phyloP scores from a whole-genome alignment of 1,140 invertebrate genomes.

The Aphelenchoides fujianensis region DNA sequence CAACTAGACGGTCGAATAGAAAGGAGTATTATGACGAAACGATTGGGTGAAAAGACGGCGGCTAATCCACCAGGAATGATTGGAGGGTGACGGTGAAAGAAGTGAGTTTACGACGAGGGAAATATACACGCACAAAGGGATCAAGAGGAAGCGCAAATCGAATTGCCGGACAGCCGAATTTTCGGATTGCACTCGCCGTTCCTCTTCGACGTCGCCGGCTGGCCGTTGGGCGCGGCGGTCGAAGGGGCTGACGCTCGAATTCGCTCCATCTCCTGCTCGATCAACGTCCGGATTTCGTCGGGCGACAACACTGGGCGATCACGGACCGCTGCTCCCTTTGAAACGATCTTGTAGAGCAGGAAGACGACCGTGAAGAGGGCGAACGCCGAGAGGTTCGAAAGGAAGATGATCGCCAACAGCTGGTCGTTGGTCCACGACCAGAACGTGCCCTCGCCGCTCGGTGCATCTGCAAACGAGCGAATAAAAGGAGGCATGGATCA shows the following conservation, averaged over 20 bases:
- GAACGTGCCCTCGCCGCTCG: no score
- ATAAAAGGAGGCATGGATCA: no score
- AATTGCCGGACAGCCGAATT: not conserved
- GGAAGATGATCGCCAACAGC: not conserved
- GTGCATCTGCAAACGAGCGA: no score
- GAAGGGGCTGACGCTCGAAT: not conserved
- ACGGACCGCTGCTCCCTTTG: not conserved
- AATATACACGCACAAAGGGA: no score
- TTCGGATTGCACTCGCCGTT: no score
- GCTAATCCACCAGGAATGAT: no score
- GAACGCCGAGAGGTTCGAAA: conserved; percentile 7
- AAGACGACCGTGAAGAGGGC: conserved; percentile 3
- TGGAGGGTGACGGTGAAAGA: no score
- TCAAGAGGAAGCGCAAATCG: not conserved
- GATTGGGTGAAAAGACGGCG: no score
- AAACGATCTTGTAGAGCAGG: conserved; percentile 1
- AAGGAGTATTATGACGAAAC: no score
- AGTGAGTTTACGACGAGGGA: no score
- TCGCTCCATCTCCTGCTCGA: not conserved
- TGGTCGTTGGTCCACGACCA: conserved; percentile 6
- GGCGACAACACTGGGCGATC: not conserved
- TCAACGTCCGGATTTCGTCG: not conserved
- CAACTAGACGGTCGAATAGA: no score
- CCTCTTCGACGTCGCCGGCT: no score
- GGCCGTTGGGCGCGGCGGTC: not conserved